A percentile compares a stretch with the other conserved stretches of the same genome.
Evolutionary conservation across 2,113 vertebrate genomes (phyloP).

Genomic region (Phainopepla nitens): DNA sequence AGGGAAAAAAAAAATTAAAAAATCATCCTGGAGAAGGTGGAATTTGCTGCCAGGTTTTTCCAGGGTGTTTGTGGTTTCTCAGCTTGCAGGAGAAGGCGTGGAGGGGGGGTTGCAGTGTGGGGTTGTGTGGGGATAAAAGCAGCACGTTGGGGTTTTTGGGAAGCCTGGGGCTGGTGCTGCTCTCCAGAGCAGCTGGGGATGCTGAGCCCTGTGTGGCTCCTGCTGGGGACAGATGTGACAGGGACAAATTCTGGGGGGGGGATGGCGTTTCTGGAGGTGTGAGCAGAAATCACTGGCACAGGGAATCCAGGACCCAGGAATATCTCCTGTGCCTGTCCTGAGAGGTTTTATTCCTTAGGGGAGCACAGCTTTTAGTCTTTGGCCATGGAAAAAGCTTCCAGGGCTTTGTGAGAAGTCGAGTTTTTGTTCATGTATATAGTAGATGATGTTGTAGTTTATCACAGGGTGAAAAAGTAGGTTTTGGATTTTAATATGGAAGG

Average conservation of each 20-base stretch:
- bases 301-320: too few species aligned
- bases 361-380: too few species aligned
- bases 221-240: not conserved
- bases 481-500: too few species aligned
- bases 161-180: not conserved
- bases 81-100: not conserved
- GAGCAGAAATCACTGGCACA: not conserved
- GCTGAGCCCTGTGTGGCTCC: not conserved
- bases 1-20: not conserved
- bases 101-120: not conserved
- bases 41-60: not conserved
- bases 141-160: not conserved
- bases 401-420: too few species aligned
- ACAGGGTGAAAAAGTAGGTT: too few species aligned
- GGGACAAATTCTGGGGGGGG: not conserved
- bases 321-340: too few species aligned
- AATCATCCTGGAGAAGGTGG: not conserved
- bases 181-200: not conserved
- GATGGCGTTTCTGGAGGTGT: fast-evolving
- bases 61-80: conserved; percentile 34
- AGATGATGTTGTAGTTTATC: too few species aligned
- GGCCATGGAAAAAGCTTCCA: too few species aligned
- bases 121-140: not conserved
- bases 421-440: too few species aligned
- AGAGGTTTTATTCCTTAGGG: too few species aligned